These are phyloP conservation scores for Pristionchus fissidentatus DNA, from an alignment of 2,888 invertebrate species.

Conservation along the genomic window DNA sequence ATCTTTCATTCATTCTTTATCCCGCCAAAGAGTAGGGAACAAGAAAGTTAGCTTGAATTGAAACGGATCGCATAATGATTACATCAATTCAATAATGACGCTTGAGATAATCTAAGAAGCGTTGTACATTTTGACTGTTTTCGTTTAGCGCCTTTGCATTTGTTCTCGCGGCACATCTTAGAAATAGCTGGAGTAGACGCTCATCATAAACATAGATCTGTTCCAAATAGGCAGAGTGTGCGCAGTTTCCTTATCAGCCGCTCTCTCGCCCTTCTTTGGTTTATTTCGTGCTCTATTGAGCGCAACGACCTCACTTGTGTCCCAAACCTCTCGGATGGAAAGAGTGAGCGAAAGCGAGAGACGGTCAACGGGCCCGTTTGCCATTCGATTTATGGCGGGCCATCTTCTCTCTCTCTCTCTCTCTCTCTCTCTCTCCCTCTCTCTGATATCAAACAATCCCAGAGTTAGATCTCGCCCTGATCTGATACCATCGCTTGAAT, in stretches of 20 bases:
- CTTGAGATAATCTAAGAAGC: too few species aligned
- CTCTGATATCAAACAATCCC: not conserved
- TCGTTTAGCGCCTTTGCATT: too few species aligned
- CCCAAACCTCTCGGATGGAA: not conserved
- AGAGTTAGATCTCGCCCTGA: constrained; percentile 25
- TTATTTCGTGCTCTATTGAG: not conserved
- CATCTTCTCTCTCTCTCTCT: not conserved
- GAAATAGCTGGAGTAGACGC: too few species aligned
- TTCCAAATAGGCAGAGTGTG: not conserved
- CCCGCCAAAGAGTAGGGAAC: too few species aligned
- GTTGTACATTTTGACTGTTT: too few species aligned
- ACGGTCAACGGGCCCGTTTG: not conserved
- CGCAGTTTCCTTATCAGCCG: not conserved
- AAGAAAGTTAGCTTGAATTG: too few species aligned
- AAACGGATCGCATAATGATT: too few species aligned
- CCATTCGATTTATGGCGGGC: constrained; percentile 21
- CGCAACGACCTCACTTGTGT: not conserved
- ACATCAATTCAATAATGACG: too few species aligned
- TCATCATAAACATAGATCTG: not conserved
- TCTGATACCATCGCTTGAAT: constrained; percentile 23
- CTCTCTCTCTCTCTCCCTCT: too few species aligned
- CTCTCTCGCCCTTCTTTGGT: not conserved
- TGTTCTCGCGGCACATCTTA: too few species aligned
- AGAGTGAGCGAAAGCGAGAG: not conserved
- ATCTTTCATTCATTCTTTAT: too few species aligned